phyloP scores from a whole-genome alignment of 2,113 vertebrate genomes.

The Eidolon helvum region DNA sequence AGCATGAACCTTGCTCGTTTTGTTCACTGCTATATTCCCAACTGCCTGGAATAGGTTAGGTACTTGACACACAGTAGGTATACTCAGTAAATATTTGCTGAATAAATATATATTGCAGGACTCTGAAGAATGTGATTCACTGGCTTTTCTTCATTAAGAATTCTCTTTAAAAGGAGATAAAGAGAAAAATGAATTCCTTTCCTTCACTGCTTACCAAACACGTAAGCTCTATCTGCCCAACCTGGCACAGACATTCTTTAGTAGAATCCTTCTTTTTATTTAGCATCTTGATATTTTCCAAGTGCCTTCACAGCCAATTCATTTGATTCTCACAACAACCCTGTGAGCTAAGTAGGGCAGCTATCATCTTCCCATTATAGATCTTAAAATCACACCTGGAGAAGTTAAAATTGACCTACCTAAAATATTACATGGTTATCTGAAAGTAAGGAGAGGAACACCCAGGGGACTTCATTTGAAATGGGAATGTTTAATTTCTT shows the following conservation, averaged over 20 bases:
- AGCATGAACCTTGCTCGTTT: not conserved
- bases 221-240: not conserved
- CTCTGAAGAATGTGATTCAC: not conserved
- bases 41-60: not conserved
- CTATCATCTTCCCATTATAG: not conserved
- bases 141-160: not conserved
- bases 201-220: not conserved
- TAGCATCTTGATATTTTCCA: not conserved
- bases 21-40: not conserved
- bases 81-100: not conserved
- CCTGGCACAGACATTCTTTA: not conserved
- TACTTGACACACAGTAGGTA: not conserved
- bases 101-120: not conserved
- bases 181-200: not conserved
- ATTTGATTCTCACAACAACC: not conserved
- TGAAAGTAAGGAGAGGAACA: not conserved
- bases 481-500: not conserved
- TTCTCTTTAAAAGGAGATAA: not conserved
- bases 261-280: not conserved
- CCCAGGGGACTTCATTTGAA: not conserved
- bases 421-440: conserved; percentile 8
- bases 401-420: not conserved
- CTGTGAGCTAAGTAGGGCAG: not conserved
- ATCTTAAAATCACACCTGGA: not conserved
- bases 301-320: not conserved